Percentiles rank a stretch among this genome's conserved stretches.
Evolutionary conservation across 2,888 invertebrate genomes (phyloP).

Genomic region (Matsumyia berberina): DNA sequence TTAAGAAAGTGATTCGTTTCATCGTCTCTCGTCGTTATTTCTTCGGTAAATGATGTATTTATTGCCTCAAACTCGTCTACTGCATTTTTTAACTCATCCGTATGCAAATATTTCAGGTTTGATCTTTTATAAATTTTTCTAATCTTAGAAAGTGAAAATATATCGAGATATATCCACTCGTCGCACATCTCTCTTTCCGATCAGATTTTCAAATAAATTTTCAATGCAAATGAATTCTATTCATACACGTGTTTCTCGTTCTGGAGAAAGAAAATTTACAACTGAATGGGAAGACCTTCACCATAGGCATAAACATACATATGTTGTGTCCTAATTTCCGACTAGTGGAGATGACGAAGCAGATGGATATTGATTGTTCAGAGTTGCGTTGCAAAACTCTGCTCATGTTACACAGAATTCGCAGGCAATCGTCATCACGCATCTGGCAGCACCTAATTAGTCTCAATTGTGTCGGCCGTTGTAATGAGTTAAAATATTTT

Average conservation of each 20-base stretch:
- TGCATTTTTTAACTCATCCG: too few species aligned
- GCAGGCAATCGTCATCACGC: conserved; percentile 12
- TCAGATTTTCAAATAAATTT: background rate
- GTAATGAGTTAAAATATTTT: conserved; percentile 27
- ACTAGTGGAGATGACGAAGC: background rate
- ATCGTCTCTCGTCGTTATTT: background rate
- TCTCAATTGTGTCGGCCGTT: conserved; percentile 37
- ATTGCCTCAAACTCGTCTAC: too few species aligned
- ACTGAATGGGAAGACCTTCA: conserved; percentile 4
- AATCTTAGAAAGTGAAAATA: conserved; percentile 32
- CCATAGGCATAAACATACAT: background rate
- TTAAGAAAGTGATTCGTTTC: conserved; percentile 16
- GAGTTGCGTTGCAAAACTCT: too few species aligned
- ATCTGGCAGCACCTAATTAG: conserved; percentile 40
- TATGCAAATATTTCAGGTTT: conserved; percentile 33
- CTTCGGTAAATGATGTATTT: background rate
- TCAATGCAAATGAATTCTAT: conserved; percentile 23
- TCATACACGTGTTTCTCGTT: conserved; percentile 26
- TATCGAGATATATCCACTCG: background rate
- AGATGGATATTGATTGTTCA: conserved; percentile 8
- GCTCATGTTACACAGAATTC: conserved; percentile 22
- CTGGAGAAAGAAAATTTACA: conserved; percentile 3
- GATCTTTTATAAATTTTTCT: background rate
- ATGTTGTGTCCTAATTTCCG: conserved; percentile 21
- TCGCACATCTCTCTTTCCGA: background rate